A percentile compares a stretch with the other conserved stretches of the same genome.
These are phyloP conservation scores for Amphipoea lucens DNA, from an alignment of 2,888 invertebrate genomes.

Conservation along the genomic window DNA sequence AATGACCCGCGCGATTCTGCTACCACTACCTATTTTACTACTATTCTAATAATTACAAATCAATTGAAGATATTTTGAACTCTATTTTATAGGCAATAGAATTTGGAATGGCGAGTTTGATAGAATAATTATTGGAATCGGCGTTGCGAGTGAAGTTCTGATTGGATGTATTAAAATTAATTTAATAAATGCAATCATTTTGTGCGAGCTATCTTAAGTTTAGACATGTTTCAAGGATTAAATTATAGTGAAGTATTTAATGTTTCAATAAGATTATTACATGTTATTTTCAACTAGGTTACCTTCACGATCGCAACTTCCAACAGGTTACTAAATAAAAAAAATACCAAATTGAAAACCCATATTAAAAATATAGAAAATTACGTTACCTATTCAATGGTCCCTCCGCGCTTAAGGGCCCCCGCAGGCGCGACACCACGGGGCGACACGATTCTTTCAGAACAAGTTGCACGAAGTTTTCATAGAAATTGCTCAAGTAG, in stretches of 20 bases:
- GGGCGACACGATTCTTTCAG: too few species aligned
- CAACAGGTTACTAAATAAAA: background rate
- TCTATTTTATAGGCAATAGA: conserved; percentile 20
- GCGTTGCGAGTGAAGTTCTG: conserved; percentile 30
- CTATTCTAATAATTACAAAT: conserved; percentile 38
- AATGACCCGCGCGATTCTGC: conserved; percentile 83
- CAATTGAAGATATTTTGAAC: conserved; percentile 23
- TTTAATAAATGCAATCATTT: conserved; percentile 52
- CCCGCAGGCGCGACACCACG: too few species aligned
- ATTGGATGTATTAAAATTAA: conserved; percentile 56
- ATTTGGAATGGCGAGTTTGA: background rate
- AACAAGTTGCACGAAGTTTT: too few species aligned
- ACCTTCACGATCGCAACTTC: background rate
- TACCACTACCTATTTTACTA: conserved; percentile 54
- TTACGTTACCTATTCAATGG: background rate
- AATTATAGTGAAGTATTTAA: conserved; percentile 19
- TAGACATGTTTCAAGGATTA: conserved; percentile 14
- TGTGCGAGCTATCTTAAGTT: conserved; percentile 31
- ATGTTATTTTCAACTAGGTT: conserved; percentile 6
- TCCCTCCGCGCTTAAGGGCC: too few species aligned
- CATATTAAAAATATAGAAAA: background rate
- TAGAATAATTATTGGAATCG: conserved; percentile 36
- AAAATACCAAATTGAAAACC: background rate
- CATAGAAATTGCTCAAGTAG: too few species aligned
- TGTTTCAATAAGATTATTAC: conserved; percentile 2